Conservation (phyloP, 1,140 invertebrate genomes). For the Drosophila nigromelanica region DNA sequence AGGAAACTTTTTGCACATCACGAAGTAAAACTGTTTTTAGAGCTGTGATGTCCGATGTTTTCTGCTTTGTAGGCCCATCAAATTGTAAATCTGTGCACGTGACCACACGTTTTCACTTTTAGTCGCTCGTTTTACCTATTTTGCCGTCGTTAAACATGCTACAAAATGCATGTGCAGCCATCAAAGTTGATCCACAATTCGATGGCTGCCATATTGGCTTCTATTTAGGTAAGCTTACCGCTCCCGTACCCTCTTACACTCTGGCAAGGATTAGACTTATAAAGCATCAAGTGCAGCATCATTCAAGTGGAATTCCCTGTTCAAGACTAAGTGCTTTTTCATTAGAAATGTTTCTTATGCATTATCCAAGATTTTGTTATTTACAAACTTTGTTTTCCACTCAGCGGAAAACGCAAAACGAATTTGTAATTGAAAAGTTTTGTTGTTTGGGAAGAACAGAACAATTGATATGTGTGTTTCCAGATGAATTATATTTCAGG, state of each 20-base stretch:
- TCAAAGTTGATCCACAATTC: constrained; percentile 40
- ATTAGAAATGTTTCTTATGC: constrained; percentile 54
- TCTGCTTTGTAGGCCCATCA: constrained; percentile 45
- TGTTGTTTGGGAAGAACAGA: constrained; percentile 2
- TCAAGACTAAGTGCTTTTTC: constrained; percentile 72
- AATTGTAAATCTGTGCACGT: constrained; percentile 62
- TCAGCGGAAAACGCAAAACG: constrained; percentile 36
- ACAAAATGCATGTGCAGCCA: constrained; percentile 68
- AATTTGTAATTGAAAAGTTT: constrained; percentile 71
- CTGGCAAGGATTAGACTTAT: constrained; percentile 21
- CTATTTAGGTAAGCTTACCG: constrained; percentile 24
- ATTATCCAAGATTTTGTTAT: constrained; percentile 32
- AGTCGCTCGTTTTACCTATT: constrained; percentile 52
- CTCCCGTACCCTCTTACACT: background rate
- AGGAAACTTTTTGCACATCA: background rate
- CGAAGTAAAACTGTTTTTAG: background rate
- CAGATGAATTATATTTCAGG: constrained; percentile 57
- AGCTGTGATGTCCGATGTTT: constrained; percentile 16
- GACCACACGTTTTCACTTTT: constrained; percentile 43
- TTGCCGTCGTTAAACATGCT: constrained; percentile 61
- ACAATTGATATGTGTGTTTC: constrained; percentile 30
- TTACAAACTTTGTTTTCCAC: constrained; percentile 35
- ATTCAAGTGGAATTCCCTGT: constrained; percentile 64
- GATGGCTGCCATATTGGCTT: constrained; percentile 4
- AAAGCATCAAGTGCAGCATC: constrained; percentile 28